Base-by-base conservation (phyloP, 2,797 vertebrate species). In the Rhabdomys pumilio region DNA sequence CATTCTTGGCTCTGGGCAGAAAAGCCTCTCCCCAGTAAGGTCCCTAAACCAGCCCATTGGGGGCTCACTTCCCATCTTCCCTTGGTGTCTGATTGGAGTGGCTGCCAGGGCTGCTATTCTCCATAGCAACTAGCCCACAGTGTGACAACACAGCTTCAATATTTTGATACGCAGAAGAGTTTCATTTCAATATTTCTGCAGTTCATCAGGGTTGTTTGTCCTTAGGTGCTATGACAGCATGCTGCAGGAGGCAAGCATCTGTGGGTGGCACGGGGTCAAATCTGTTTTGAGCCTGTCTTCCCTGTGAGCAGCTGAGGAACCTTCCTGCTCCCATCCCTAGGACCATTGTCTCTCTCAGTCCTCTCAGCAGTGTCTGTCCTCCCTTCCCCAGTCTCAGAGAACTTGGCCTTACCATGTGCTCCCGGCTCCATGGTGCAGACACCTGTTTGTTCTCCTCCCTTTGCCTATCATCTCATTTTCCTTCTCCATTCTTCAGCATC, bases 81-180 rank as follows among this genome's bases (percentile, higher is more conserved):
- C 15, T 50, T 57, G 75, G 94, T 1, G 0, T 87, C 75, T 87
- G 82, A 61, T 61, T 67, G 88, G 84, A 94, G 87, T 89, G 88
- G 79, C 90, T 91, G 77, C 87, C 0, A 63, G 75, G 91, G 73
- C 76, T 24, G 67, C 55, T 22, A 89, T 93, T 95, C 95, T 97
- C 96, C 91, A 31, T 95, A 93, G 98, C 95, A 98, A 97, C 92
- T 26, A 85, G 72, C 89, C 59, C 89, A 67, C 88, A 67, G 86
- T 75, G 69, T 95, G 96, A 96, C 89, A 95, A 94, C 81, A 97
- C 22, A 0, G 67, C 81, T 96, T 96, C 94, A 95, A 38, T 97
- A 89, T 97, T 97, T 95, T 97, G 96, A 95, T 96, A 87, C 82
- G 72, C 69, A 20, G 69, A 80, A 96, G 81, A 96, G 65, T 88